These are phyloP conservation scores for Ypsolopha sequella DNA, from an alignment of 2,888 invertebrate genomes.

Conservation along the genomic window DNA sequence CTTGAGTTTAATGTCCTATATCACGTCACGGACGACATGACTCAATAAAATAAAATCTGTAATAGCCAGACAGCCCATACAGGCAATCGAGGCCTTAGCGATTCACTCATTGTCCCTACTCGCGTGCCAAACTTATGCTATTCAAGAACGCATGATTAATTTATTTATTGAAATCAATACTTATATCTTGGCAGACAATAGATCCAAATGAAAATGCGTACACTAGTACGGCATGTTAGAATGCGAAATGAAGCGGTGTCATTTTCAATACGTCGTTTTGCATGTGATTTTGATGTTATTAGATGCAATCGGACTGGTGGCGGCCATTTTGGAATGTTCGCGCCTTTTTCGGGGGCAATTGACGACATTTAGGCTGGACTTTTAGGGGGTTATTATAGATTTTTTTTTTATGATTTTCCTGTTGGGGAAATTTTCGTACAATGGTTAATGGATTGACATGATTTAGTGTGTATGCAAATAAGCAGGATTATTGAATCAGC, in stretches of 20 bases:
- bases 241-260: slow-evolving; percentile 65
- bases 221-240: slow-evolving; percentile 63
- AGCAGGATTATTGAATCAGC: not conserved
- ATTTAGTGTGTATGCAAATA: not conserved
- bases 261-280: slow-evolving; percentile 66
- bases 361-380: slow-evolving; percentile 28
- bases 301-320: slow-evolving; percentile 67
- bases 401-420: slow-evolving; percentile 16
- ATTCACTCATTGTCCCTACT: slow-evolving; percentile 53
- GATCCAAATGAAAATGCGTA: slow-evolving; percentile 67
- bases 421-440: too few species aligned
- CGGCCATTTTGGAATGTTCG: slow-evolving; percentile 58
- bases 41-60: slow-evolving; percentile 49
- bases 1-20: slow-evolving; percentile 43
- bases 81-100: slow-evolving; percentile 44
- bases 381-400: slow-evolving; percentile 19
- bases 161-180: slow-evolving; percentile 71
- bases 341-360: slow-evolving; percentile 40
- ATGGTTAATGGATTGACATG: not conserved
- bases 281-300: slow-evolving; percentile 69
- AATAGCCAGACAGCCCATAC: slow-evolving; percentile 43
- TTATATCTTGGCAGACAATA: slow-evolving; percentile 68
- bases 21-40: slow-evolving; percentile 51
- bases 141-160: slow-evolving; percentile 61
- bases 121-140: slow-evolving; percentile 67